Evolutionary conservation across 2,113 vertebrate genomes (phyloP).

Genomic region (zebrafish (Danio rerio)): DNA sequence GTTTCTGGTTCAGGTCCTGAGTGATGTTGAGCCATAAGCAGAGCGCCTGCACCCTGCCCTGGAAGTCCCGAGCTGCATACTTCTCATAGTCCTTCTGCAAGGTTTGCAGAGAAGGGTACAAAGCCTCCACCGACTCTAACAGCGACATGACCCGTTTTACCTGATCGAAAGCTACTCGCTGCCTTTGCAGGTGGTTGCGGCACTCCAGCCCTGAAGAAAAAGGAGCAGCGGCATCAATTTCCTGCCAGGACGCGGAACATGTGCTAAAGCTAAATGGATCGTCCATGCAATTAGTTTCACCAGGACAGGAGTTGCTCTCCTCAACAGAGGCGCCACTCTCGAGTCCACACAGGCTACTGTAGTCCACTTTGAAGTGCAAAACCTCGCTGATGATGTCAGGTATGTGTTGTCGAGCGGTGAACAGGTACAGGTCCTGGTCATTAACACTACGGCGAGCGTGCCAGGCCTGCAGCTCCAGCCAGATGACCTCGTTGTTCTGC

Average conservation of each 20-base stretch:
- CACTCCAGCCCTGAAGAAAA: conserved; percentile 76
- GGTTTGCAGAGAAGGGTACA: conserved; percentile 95
- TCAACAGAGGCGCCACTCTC: conserved; percentile 48
- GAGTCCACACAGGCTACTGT: conserved; percentile 76
- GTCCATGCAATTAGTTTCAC: conserved; percentile 72
- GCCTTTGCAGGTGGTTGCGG: conserved; percentile 89
- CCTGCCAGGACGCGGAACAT: conserved; percentile 59
- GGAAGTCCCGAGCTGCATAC: conserved; percentile 94
- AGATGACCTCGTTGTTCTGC: conserved; percentile 96
- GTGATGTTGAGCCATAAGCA: conserved; percentile 98
- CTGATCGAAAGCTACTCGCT: conserved; percentile 93
- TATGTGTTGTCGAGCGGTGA: conserved; percentile 96
- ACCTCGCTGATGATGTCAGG: conserved; percentile 97
- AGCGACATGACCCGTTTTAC: conserved; percentile 95
- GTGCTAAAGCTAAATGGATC: conserved; percentile 70
- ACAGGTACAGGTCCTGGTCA: conserved; percentile 95
- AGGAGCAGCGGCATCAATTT: conserved; percentile 72
- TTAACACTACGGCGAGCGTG: conserved; percentile 90
- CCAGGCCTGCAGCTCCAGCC: conserved; percentile 98
- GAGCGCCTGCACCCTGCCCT: conserved; percentile 98
- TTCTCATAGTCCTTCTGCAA: conserved; percentile 96
- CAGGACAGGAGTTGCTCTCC: conserved; percentile 56
- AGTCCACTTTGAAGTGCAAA: conserved; percentile 94
- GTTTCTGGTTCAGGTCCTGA: conserved; percentile 97
- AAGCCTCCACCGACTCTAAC: conserved; percentile 94